These are phyloP conservation scores for Xiphorhynchus erythropygius DNA, from an alignment of 2,797 vertebrate genomes.

Conservation along the genomic window DNA sequence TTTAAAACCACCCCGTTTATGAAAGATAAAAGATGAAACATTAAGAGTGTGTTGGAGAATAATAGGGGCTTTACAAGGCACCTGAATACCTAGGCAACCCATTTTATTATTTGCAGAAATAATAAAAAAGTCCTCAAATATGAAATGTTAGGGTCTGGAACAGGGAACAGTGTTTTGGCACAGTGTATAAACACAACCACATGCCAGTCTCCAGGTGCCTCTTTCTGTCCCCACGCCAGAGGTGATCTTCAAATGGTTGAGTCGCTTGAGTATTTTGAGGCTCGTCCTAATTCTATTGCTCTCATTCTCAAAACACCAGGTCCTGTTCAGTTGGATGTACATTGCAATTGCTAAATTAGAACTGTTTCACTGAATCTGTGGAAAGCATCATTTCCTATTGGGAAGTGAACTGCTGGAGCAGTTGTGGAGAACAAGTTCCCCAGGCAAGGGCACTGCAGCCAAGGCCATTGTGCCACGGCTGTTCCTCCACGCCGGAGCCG, in stretches of 20 bases:
- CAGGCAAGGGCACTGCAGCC: constrained; percentile 28
- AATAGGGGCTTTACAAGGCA: not conserved
- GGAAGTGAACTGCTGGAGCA: not conserved
- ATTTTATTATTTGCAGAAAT: not conserved
- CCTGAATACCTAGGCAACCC: not conserved
- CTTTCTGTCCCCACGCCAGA: not conserved
- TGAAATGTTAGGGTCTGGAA: not conserved
- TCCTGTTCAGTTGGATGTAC: not conserved
- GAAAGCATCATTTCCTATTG: not conserved
- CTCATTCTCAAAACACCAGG: not conserved
- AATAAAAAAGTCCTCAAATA: not conserved
- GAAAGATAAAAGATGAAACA: not conserved
- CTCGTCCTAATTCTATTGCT: not conserved
- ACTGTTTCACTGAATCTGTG: not conserved
- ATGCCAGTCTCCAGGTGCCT: not conserved
- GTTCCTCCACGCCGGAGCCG: not conserved
- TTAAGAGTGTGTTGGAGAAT: not conserved
- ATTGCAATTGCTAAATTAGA: not conserved
- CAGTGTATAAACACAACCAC: not conserved
- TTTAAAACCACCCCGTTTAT: not conserved
- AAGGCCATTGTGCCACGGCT: not conserved
- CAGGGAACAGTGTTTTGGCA: not conserved
- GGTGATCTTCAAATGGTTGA: not conserved
- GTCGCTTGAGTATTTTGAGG: not conserved
- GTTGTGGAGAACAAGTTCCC: not conserved